phyloP scores from a whole-genome alignment of 2,113 vertebrate species.

The Ameiurus melas region DNA sequence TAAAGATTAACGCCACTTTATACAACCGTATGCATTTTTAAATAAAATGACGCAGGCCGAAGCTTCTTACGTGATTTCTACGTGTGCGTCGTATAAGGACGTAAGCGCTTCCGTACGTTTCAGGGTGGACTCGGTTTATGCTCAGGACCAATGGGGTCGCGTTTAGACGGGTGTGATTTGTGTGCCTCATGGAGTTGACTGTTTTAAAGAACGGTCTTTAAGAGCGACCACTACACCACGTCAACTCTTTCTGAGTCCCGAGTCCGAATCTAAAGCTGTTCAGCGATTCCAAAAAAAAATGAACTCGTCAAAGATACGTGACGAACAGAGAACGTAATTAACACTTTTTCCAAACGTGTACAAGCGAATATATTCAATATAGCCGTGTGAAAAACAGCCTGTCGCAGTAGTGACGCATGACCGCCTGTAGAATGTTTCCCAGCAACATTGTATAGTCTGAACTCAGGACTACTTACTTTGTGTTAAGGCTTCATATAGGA shows the following conservation, averaged over 20 bases:
- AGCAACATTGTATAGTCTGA: not conserved
- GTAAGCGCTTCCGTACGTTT: no score
- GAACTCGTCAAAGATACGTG: not conserved
- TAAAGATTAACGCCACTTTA: no score
- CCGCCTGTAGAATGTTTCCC: conserved; percentile 17
- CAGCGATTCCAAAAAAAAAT: not conserved
- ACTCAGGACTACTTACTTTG: not conserved
- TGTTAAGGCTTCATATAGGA: conserved; percentile 28
- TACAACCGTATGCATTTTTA: no score
- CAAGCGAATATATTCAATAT: not conserved
- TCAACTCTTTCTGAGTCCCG: not conserved
- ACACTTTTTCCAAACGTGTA: conserved; percentile 3
- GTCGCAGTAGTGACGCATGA: not conserved
- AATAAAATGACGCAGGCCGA: no score
- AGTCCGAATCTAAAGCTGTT: not conserved
- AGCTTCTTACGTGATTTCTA: no score
- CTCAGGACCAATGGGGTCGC: not conserved
- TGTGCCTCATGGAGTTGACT: not conserved
- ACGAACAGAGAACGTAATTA: not conserved
- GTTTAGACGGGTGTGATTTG: not conserved
- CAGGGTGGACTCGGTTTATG: no score
- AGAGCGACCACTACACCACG: not conserved
- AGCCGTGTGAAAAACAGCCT: not conserved
- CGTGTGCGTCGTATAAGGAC: no score
- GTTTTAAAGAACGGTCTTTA: not conserved